Conservation (phyloP, 2,888 invertebrate genomes). For the Drosophila macrospina region DNA sequence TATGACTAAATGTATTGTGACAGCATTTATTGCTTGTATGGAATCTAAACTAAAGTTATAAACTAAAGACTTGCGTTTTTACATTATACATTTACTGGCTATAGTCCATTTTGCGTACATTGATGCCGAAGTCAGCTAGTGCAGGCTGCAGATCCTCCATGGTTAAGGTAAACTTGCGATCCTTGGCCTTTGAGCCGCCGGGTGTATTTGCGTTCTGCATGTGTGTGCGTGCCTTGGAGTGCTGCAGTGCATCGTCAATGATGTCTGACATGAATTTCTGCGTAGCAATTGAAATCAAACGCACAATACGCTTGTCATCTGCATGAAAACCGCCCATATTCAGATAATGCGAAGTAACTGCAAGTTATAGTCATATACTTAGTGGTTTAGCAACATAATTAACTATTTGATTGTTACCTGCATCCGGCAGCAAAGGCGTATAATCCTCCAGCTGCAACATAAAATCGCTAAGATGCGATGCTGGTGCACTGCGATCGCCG, state of each 20-base stretch:
- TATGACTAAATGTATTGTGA: neutral
- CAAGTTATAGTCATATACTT: neutral
- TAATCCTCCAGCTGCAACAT: constrained; percentile 90
- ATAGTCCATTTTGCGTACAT: constrained; percentile 90
- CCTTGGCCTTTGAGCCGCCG: constrained; percentile 86
- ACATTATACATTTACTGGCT: neutral
- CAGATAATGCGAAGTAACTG: constrained; percentile 66
- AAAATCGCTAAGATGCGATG: constrained; percentile 70
- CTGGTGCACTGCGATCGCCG: constrained; percentile 48
- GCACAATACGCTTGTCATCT: constrained; percentile 94
- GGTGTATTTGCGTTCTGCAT: constrained; percentile 61
- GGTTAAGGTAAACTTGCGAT: constrained; percentile 94
- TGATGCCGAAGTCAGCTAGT: constrained; percentile 97
- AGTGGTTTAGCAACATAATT: neutral
- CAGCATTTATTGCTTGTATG: constrained; percentile 13
- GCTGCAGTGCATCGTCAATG: constrained; percentile 98
- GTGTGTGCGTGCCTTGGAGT: constrained; percentile 94
- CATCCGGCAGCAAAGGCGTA: constrained; percentile 95
- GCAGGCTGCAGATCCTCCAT: constrained; percentile 98
- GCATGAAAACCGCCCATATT: constrained; percentile 94
- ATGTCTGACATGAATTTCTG: constrained; percentile 99
- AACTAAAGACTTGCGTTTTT: neutral
- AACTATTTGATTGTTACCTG: constrained; percentile 81
- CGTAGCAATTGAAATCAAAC: constrained; percentile 96
- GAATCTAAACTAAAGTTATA: constrained; percentile 5